Conservation (phyloP, 1,140 invertebrate genomes). For the Cataglyphis hispanica region DNA sequence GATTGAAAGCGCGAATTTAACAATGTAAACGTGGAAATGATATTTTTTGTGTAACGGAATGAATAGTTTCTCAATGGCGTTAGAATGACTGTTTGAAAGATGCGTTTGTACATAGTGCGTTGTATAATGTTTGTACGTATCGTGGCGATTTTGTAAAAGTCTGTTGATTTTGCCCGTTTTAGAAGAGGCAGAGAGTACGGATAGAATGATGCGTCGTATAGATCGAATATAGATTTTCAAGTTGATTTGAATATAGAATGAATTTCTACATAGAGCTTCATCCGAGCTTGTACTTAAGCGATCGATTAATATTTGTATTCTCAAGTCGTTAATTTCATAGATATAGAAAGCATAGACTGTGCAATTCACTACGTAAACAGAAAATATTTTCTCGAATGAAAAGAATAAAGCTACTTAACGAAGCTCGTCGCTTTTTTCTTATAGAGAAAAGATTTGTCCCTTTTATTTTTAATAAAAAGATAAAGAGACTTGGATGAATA, state of each 20-base stretch:
- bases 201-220: not conserved
- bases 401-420: no score
- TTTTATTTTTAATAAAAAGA: no score
- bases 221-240: not conserved
- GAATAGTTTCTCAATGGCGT: slow-evolving; percentile 32
- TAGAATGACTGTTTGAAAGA: slow-evolving; percentile 18
- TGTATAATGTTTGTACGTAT: slow-evolving; percentile 39
- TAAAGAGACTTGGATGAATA: no score
- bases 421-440: no score
- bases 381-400: no score
- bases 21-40: slow-evolving; percentile 3
- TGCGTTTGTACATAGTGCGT: slow-evolving; percentile 45
- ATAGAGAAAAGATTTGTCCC: no score
- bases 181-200: not conserved
- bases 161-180: slow-evolving; percentile 16
- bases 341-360: no score
- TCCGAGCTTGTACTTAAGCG: slow-evolving; percentile 39
- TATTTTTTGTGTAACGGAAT: slow-evolving; percentile 1
- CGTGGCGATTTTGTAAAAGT: slow-evolving; percentile 4
- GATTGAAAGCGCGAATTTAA: slow-evolving; percentile 13
- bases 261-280: slow-evolving; percentile 19
- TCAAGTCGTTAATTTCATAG: no score
- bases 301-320: no score
- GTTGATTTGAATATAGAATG: no score
- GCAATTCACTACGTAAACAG: no score